These are phyloP conservation scores for Polia nebulosa DNA, from an alignment of 2,888 invertebrate genomes.

Conservation along the genomic window DNA sequence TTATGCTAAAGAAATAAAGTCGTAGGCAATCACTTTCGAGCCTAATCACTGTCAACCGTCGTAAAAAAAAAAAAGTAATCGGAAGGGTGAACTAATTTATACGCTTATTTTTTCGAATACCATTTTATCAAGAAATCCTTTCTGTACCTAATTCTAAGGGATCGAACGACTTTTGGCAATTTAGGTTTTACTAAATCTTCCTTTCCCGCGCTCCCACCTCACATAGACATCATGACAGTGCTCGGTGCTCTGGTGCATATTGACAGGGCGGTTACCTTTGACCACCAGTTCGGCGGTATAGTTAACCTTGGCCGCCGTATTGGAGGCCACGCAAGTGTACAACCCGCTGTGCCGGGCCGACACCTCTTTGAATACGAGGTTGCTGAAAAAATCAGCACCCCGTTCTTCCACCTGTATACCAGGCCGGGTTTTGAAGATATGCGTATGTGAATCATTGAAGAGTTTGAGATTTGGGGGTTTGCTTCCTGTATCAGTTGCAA, in stretches of 20 bases:
- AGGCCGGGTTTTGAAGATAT: constrained; percentile 63
- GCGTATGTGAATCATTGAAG: constrained; percentile 12
- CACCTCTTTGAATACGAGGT: constrained; percentile 94
- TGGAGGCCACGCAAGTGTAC: constrained; percentile 94
- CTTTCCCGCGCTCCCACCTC: constrained; percentile 55
- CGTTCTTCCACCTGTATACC: constrained; percentile 92
- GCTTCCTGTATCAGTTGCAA: background rate
- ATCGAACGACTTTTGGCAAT: too few species aligned
- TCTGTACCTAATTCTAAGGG: too few species aligned
- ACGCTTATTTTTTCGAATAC: too few species aligned
- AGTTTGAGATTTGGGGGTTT: background rate
- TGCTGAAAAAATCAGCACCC: constrained; percentile 94
- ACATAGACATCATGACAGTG: constrained; percentile 60
- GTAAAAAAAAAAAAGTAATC: too few species aligned
- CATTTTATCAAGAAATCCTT: too few species aligned
- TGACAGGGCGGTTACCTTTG: constrained; percentile 91
- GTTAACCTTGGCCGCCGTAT: constrained; percentile 94
- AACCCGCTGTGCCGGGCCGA: constrained; percentile 93
- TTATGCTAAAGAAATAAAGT: too few species aligned
- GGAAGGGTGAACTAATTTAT: too few species aligned
- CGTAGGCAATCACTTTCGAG: too few species aligned
- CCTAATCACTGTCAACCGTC: too few species aligned
- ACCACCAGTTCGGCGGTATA: constrained; percentile 94
- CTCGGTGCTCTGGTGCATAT: constrained; percentile 72
- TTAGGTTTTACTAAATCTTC: too few species aligned